Conservation (phyloP, 1,140 invertebrate genomes). For the Oreohelix idahoensis region DNA sequence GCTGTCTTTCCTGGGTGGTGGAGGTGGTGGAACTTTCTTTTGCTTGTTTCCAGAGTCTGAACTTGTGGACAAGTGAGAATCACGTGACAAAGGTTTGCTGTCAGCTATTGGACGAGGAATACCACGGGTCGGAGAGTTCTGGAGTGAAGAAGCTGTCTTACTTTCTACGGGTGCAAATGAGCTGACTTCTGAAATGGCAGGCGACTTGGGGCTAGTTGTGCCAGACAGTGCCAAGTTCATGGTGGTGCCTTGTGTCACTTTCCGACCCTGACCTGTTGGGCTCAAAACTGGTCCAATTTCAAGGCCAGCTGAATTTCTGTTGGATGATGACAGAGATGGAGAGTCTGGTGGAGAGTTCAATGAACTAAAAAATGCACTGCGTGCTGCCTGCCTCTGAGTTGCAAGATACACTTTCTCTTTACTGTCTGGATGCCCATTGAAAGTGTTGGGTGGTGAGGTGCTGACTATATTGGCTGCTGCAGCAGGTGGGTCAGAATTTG, state of each 20-base stretch:
- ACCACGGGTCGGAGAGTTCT: constrained; percentile 31
- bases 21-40: constrained; percentile 52
- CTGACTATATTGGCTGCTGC: not conserved
- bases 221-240: constrained; percentile 28
- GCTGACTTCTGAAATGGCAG: not conserved
- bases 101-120: not conserved
- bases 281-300: constrained; percentile 14
- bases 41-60: constrained; percentile 17
- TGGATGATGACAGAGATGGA: not conserved
- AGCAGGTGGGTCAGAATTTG: not conserved
- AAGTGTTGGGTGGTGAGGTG: not conserved
- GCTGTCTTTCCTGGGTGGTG: constrained; percentile 52
- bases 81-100: constrained; percentile 19
- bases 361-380: constrained; percentile 49
- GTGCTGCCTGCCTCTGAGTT: constrained; percentile 43
- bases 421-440: not conserved
- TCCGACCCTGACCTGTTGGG: not conserved
- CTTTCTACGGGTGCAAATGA: not conserved
- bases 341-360: constrained; percentile 40
- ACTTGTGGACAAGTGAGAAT: constrained; percentile 5
- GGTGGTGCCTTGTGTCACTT: constrained; percentile 2
- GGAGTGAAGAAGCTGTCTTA: constrained; percentile 5
- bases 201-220: constrained; percentile 22
- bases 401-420: not conserved
- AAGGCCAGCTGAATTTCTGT: constrained; percentile 20